These are phyloP conservation scores for Reticulitermes lucifugus DNA, from an alignment of 2,888 invertebrate species.

Conservation along the genomic window DNA sequence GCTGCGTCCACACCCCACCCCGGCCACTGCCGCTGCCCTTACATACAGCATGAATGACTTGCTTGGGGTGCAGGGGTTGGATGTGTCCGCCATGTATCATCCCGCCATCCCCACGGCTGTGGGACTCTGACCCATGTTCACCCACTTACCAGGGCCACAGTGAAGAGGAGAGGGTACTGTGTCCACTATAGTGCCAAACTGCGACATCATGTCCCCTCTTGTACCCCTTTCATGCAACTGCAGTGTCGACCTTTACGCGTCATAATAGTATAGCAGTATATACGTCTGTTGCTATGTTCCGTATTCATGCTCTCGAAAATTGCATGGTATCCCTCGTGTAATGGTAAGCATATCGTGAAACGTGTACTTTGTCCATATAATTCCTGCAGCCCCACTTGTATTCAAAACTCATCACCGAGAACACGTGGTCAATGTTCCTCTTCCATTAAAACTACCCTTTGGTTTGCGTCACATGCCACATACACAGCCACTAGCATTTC, in stretches of 20 bases:
- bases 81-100: conserved; percentile 77
- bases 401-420: background rate
- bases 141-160: conserved; percentile 51
- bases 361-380: background rate
- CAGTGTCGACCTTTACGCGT: too few species aligned
- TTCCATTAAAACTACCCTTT: background rate
- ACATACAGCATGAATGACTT: conserved; percentile 78
- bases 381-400: background rate
- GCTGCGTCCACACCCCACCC: conserved; percentile 52
- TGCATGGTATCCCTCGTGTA: background rate
- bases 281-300: background rate
- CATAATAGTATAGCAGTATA: too few species aligned
- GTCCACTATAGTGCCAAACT: conserved; percentile 3
- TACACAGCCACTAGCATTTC: background rate
- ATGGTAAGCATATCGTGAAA: background rate
- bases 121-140: conserved; percentile 72
- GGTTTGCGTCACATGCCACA: background rate
- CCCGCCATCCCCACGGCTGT: conserved; percentile 76
- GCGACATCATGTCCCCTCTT: background rate
- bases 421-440: background rate
- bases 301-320: background rate
- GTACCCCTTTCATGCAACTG: background rate
- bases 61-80: conserved; percentile 77
- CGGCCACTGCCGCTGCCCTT: conserved; percentile 69
- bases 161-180: conserved; percentile 9